Evolutionary conservation across 1,140 invertebrate genomes (phyloP).

Genomic region (Cotesia glomerata): DNA sequence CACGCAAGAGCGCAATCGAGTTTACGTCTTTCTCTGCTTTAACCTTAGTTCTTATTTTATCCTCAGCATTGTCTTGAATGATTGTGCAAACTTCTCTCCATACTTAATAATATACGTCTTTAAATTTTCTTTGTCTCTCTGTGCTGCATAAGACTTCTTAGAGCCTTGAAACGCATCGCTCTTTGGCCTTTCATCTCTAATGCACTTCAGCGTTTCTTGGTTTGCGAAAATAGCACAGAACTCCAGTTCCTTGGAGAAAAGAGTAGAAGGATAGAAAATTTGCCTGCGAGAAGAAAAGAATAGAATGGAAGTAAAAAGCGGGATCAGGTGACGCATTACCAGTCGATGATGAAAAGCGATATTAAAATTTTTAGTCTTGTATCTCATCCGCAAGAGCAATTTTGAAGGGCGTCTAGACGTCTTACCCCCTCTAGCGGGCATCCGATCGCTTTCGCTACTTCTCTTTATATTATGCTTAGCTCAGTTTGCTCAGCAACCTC

Average conservation of each 20-base stretch:
- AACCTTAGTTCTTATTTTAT: neutral
- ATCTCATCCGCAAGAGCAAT: neutral
- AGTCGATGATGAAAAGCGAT: slow-evolving; percentile 17
- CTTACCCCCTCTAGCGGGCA: slow-evolving; percentile 2
- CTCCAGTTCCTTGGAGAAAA: too few species aligned
- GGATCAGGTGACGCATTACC: slow-evolving; percentile 11
- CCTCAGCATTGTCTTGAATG: neutral
- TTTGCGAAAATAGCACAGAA: neutral
- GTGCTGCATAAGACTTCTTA: neutral
- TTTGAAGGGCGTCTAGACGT: slow-evolving; percentile 30
- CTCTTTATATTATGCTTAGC: neutral
- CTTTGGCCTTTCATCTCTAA: slow-evolving; percentile 23
- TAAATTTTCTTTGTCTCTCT: slow-evolving; percentile 6
- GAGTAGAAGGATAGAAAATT: neutral
- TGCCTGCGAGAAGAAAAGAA: neutral
- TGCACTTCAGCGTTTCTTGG: slow-evolving; percentile 4
- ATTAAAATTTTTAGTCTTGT: slow-evolving; percentile 24
- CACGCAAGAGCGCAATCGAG: slow-evolving; percentile 26
- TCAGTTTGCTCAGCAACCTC: neutral
- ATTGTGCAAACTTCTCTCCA: slow-evolving; percentile 13
- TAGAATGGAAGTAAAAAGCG: neutral
- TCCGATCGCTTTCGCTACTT: neutral
- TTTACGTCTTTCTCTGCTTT: slow-evolving; percentile 5
- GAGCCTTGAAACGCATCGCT: neutral
- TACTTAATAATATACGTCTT: neutral